These are phyloP conservation scores for Reinhardtius hippoglossoides DNA, from an alignment of 2,113 vertebrate species.

Conservation along the genomic window DNA sequence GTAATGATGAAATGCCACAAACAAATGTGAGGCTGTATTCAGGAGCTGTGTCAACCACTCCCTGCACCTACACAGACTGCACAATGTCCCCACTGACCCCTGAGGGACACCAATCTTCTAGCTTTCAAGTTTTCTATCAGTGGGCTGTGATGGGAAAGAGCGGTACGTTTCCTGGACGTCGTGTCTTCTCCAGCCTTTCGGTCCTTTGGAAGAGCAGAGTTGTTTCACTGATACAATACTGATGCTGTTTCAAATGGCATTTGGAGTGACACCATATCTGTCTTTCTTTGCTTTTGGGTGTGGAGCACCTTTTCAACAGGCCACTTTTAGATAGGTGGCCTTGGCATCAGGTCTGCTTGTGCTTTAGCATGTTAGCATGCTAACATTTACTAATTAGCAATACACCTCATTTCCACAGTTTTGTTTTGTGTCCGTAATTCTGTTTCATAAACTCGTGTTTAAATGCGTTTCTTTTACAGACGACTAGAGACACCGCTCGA, in stretches of 20 bases:
- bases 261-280: slow-evolving; percentile 19
- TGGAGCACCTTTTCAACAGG: neutral
- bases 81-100: slow-evolving; percentile 23
- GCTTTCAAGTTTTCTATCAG: slow-evolving; percentile 40
- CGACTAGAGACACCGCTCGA: too few species aligned
- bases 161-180: slow-evolving; percentile 33
- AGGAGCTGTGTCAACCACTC: slow-evolving; percentile 37
- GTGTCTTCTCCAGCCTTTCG: slow-evolving; percentile 4
- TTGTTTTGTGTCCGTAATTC: neutral
- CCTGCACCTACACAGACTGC: slow-evolving; percentile 27
- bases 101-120: slow-evolving; percentile 19
- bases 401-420: too few species aligned
- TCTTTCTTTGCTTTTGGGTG: neutral
- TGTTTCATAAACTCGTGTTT: too few species aligned
- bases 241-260: slow-evolving; percentile 41
- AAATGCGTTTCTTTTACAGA: too few species aligned
- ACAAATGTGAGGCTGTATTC: slow-evolving; percentile 49
- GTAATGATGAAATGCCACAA: slow-evolving; percentile 69
- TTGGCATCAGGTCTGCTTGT: neutral
- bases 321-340: neutral
- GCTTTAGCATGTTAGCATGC: neutral
- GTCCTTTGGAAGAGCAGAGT: slow-evolving; percentile 16
- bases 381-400: neutral
- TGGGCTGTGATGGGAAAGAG: slow-evolving; percentile 34
- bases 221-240: slow-evolving; percentile 44